phyloP scores from a whole-genome alignment of 2,888 invertebrate genomes.

The Amiota minor region DNA sequence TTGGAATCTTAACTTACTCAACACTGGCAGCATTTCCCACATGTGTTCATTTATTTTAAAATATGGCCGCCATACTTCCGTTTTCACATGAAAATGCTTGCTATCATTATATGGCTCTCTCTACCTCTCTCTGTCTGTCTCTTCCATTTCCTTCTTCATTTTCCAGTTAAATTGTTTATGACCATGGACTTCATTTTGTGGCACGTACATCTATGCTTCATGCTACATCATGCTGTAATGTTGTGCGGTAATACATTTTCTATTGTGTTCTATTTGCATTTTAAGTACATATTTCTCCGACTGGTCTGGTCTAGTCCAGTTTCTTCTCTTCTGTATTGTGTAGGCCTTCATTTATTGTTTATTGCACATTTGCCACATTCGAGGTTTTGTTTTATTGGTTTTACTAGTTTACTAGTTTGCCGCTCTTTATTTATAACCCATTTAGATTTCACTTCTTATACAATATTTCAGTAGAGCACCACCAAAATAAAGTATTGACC shows the following conservation, averaged over 20 bases:
- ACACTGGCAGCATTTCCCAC: slow-evolving; percentile 5
- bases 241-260: slow-evolving; percentile 17
- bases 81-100: not conserved
- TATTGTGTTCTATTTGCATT: slow-evolving; percentile 27
- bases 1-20: not conserved
- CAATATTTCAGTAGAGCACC: too few relatives aligned
- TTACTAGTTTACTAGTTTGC: slow-evolving; percentile 19
- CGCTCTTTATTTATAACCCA: not conserved
- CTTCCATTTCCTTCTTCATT: not conserved
- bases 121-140: not conserved
- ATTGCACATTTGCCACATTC: slow-evolving; percentile 26
- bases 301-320: not conserved
- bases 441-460: not conserved
- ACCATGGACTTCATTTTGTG: slow-evolving; percentile 20
- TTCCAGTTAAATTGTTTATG: slow-evolving; percentile 21
- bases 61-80: slow-evolving; percentile 22
- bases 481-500: too few relatives aligned
- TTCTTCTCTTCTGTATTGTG: not conserved
- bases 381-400: slow-evolving; percentile 27
- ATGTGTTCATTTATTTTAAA: slow-evolving; percentile 29
- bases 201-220: not conserved
- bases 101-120: not conserved
- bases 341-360: slow-evolving; percentile 21
- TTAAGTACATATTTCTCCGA: slow-evolving; percentile 16
- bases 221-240: not conserved